phyloP scores from a whole-genome alignment of 1,140 invertebrate species.

The Brachionus paranguensis region DNA sequence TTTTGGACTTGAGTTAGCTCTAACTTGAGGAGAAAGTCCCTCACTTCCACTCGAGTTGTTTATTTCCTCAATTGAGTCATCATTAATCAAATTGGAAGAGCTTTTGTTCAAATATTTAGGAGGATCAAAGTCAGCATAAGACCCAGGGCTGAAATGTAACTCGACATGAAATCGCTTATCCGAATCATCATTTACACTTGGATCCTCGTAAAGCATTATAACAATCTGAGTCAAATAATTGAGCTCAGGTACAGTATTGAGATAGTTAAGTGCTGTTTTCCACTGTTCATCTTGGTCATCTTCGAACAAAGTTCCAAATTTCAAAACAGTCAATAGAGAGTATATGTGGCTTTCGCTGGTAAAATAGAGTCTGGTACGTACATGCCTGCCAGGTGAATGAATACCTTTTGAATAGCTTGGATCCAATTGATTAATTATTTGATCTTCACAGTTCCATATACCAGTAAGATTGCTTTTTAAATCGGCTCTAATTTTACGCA shows the following conservation, averaged over 20 bases:
- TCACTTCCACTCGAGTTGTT: slow-evolving; percentile 10
- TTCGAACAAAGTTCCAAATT: slow-evolving; percentile 84
- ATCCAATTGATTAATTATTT: slow-evolving; percentile 31
- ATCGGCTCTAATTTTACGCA: slow-evolving; percentile 83
- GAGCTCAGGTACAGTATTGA: slow-evolving; percentile 90
- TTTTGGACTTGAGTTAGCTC: not conserved
- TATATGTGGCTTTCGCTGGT: slow-evolving; percentile 99
- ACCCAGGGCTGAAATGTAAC: slow-evolving; percentile 42
- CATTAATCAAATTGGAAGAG: not conserved
- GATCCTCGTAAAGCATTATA: slow-evolving; percentile 98
- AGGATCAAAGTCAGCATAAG: slow-evolving; percentile 32
- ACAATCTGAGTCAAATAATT: slow-evolving; percentile 99
- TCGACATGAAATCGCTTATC: slow-evolving; percentile 42
- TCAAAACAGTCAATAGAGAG: slow-evolving; percentile 86
- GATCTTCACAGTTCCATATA: slow-evolving; percentile 34
- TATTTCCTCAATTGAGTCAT: slow-evolving; percentile 6
- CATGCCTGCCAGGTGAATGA: slow-evolving; percentile 91
- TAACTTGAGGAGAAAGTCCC: not conserved
- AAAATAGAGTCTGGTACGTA: slow-evolving; percentile 92
- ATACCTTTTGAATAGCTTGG: slow-evolving; percentile 75
- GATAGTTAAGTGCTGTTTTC: slow-evolving; percentile 94
- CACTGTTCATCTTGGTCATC: slow-evolving; percentile 90
- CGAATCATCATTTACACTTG: slow-evolving; percentile 67
- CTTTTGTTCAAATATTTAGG: slow-evolving; percentile 29
- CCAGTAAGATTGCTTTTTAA: slow-evolving; percentile 37